A percentile compares a stretch with the other conserved stretches of the same genome.
Conservation (phyloP, 2,888 invertebrate species). For the Synanthedon tipuliformis region DNA sequence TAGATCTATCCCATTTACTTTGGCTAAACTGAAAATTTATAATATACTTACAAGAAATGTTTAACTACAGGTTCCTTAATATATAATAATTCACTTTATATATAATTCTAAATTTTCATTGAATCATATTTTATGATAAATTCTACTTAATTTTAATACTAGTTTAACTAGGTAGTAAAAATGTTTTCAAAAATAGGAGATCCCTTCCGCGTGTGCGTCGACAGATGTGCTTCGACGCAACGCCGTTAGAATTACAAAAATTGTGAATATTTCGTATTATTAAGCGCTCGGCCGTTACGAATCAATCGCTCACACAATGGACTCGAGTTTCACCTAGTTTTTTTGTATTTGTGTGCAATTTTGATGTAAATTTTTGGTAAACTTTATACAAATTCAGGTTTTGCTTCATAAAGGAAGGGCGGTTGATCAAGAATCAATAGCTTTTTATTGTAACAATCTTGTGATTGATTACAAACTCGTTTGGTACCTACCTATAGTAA, state of each 20-base stretch:
- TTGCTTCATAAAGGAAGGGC: conserved; percentile 44
- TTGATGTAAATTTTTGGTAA: conserved; percentile 63
- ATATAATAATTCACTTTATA: too few relatives aligned
- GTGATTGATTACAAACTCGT: conserved; percentile 68
- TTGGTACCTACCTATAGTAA: conserved; percentile 15
- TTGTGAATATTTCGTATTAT: conserved; percentile 68
- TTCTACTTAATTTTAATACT: neutral
- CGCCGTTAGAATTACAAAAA: conserved; percentile 55
- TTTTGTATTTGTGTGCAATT: conserved; percentile 57
- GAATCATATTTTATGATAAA: too few relatives aligned
- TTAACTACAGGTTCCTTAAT: too few relatives aligned
- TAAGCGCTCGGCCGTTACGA: conserved; percentile 66
- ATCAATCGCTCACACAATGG: conserved; percentile 62
- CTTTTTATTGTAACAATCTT: conserved; percentile 50
- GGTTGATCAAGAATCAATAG: conserved; percentile 55
- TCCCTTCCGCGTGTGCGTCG: conserved; percentile 54
- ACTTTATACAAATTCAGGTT: conserved; percentile 55
- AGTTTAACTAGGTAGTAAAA: conserved; percentile 1
- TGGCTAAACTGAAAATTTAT: too few relatives aligned
- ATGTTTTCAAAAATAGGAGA: conserved; percentile 6
- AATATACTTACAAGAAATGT: too few relatives aligned
- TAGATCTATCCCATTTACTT: too few relatives aligned
- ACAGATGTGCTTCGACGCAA: conserved; percentile 52
- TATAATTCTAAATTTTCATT: too few relatives aligned
- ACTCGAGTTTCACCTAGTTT: conserved; percentile 55